A percentile compares a stretch with the other conserved stretches of the same genome.
phyloP scores from a whole-genome alignment of 2,113 vertebrate species.

The Chinchilla lanigera region DNA sequence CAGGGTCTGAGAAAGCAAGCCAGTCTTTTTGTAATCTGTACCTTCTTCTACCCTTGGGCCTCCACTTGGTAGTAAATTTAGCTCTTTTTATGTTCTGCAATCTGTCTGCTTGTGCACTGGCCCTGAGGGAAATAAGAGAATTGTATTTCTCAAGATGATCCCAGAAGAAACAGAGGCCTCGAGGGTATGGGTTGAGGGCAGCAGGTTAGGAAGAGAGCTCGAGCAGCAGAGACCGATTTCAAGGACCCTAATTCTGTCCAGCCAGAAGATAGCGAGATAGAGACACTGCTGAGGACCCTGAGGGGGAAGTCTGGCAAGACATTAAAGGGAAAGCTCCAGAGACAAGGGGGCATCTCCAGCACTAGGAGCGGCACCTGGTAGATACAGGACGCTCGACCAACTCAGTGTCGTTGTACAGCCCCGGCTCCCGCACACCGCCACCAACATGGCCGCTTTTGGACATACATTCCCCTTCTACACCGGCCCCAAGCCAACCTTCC shows the following conservation, averaged over 20 bases:
- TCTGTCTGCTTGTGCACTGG: constrained; percentile 34
- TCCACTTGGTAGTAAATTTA: constrained; percentile 52
- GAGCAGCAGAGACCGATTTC: not conserved
- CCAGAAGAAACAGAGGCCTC: constrained; percentile 46
- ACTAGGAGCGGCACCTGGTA: not conserved
- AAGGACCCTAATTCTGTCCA: not conserved
- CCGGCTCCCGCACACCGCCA: not conserved
- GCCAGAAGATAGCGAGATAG: not conserved
- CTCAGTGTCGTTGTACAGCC: not conserved
- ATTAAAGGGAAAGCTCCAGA: not conserved
- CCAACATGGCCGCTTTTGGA: constrained; percentile 73
- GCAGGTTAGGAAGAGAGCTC: not conserved
- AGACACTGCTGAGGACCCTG: not conserved
- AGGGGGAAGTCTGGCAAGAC: not conserved
- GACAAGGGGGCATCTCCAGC: not conserved
- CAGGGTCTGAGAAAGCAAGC: not conserved
- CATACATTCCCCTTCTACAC: constrained; percentile 92
- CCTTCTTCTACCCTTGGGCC: constrained; percentile 15
- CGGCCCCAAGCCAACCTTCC: constrained; percentile 89
- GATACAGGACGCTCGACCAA: not conserved
- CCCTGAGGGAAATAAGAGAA: constrained; percentile 43
- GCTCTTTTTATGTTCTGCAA: constrained; percentile 40
- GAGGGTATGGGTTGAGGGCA: not conserved
- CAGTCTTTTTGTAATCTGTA: constrained; percentile 1
- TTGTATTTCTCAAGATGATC: constrained; percentile 39